Base-by-base conservation (phyloP, 1,140 invertebrate species). In the Penaeus japonicus region DNA sequence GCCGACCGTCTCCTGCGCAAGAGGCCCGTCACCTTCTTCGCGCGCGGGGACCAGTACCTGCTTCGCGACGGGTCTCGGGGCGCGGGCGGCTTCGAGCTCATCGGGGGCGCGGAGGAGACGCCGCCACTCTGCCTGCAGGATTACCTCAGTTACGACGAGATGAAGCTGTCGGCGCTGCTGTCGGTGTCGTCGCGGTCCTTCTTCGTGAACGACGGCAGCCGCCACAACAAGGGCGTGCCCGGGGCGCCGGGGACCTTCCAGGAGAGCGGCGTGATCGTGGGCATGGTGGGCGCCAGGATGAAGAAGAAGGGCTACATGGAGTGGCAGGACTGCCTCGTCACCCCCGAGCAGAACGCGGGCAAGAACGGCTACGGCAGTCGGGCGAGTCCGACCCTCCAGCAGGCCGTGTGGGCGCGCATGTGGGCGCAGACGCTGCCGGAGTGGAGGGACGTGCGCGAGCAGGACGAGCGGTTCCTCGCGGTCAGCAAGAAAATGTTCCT, bases 191-290 rank as follows among this genome's bases (percentile, higher is more conserved):
- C 94, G 0, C 92, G 93, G 84, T 94, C 94, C 2, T 94, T 94
- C 90, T 95, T 95, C 90, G 94, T 95, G 79, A 95, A 95, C 88
- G 93, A 95, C 90, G 95, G 95, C 4, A 92, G 93, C 22, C 92
- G 95, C n/a, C 92, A 93, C 18, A 95, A 95, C 90, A 91, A 91
- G 81, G 95, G 94, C 2, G 91, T 93, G 2, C 91, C 94, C 12
- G 91, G 87, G 70, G 91, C 92, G 86, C 91, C 91, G 22, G 92
- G 92, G 73, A 91, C 91, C 30, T 88, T 93, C 62, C 92, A 93
- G 89, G 91, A 91, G 2, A 91, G 91, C 53, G 93, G 93, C n/a
- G 91, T 93, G 20, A 92, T 93, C 80, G 83, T 92, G 32, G 93
- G 93, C 7, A 79, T 94, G 57, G 93, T 94, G 84, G 93, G 93